Base-by-base conservation (phyloP, 1,140 invertebrate species). In the Asbolus verrucosus region DNA sequence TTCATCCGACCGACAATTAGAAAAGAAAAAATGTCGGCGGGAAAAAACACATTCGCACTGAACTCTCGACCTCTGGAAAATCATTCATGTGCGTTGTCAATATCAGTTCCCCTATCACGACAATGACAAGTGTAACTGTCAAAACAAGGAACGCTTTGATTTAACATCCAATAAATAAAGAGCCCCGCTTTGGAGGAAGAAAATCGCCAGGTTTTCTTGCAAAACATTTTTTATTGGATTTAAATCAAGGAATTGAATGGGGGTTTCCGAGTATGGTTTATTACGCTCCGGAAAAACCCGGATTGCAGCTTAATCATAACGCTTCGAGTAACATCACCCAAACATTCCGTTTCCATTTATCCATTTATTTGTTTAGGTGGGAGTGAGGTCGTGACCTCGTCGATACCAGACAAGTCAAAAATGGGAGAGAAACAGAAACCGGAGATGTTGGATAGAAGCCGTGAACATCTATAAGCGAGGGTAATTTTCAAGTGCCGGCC, bases 121-220 rank as follows among this genome's bases (percentile, higher is more conserved):
- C 46, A 54, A 30, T 54, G 46, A 30, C 46, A 54, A 30, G 46
- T 54, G 46, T 27, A 54, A 54, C 46, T 54, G 46, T 54, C 46
- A 54, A 54, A 54, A 54, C 46, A 54, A 14, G 18, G 11, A 54
- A 54, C 21, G 21, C 8, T 54, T 54, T 54, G 46, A 54, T 54
- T 54, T 54, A 54, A 54, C 46, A 27, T 24, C 46, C 46, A 54
- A 54, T 54, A 54, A 54, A 54, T 54, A 54, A 54, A n/a, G 46
- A 46, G 16, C 9, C n/a, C 15, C 27, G 9, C 9, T 30, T 8
- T 30, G 33, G 33, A 11, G 18, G 18, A 54, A 31, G 46, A 27
- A 54, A 30, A 54, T 54, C 18, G n/a, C 19, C 21, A 11, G 18
- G 43, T 27, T 50, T 50, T 50, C 21, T 50, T 18, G 16, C 16